phyloP scores from a whole-genome alignment of 2,113 vertebrate genomes.

The Pangasianodon gigas region DNA sequence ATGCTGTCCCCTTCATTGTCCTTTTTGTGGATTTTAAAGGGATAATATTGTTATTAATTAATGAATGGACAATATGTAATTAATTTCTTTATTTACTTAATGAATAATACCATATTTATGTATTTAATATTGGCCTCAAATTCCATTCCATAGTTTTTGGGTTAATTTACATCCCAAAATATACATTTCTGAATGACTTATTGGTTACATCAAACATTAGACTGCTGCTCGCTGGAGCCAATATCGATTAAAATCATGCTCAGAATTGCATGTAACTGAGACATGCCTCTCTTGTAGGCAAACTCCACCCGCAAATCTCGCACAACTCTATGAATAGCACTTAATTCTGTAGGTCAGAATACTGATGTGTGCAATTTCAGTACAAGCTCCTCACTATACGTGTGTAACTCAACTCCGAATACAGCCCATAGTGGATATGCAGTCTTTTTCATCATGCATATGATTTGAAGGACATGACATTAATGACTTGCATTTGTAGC shows the following conservation, averaged over 20 bases:
- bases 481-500: too few relatives aligned
- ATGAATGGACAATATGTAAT: too few relatives aligned
- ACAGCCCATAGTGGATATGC: not conserved
- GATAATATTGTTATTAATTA: not conserved
- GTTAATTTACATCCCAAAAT: not conserved
- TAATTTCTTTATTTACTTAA: too few relatives aligned
- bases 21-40: not conserved
- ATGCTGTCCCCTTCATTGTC: not conserved
- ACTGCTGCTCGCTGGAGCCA: not conserved
- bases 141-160: not conserved
- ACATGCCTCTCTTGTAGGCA: not conserved
- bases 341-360: not conserved
- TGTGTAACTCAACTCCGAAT: not conserved
- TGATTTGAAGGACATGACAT: not conserved
- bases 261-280: not conserved
- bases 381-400: not conserved
- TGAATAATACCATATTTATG: too few relatives aligned
- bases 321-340: not conserved
- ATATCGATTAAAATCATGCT: not conserved
- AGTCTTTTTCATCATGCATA: not conserved
- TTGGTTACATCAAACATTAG: not conserved
- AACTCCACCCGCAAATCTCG: too few relatives aligned
- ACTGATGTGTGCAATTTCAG: not conserved
- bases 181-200: not conserved
- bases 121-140: not conserved